These are phyloP conservation scores for Scarus forsteni DNA, from an alignment of 2,797 vertebrate genomes.

Conservation along the genomic window DNA sequence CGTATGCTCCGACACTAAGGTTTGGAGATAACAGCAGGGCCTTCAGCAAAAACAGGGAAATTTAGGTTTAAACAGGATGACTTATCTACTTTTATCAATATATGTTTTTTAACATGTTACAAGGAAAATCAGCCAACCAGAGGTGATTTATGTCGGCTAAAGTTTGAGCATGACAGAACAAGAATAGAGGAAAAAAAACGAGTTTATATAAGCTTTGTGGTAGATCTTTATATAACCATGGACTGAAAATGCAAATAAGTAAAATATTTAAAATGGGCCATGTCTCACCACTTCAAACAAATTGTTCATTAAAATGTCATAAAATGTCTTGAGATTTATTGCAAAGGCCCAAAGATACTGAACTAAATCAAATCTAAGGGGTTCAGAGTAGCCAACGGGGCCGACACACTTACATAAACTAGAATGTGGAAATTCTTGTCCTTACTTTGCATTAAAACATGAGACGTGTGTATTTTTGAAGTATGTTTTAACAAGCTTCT, in stretches of 20 bases:
- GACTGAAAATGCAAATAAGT: slow-evolving; percentile 21
- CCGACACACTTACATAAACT: not conserved
- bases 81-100: not conserved
- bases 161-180: not conserved
- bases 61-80: not conserved
- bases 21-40: not conserved
- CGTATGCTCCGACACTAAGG: not conserved
- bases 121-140: not conserved
- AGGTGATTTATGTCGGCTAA: slow-evolving; percentile 21
- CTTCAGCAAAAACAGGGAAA: not conserved
- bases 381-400: slow-evolving; percentile 2
- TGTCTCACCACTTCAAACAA: not conserved
- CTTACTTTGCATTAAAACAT: not conserved
- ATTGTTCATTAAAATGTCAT: not conserved
- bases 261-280: not conserved
- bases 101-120: not conserved
- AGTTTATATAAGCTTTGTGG: not conserved
- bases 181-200: not conserved
- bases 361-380: not conserved
- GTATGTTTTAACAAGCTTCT: not conserved
- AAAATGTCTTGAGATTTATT: not conserved
- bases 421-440: too few species aligned
- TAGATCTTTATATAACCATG: not conserved
- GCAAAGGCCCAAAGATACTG: slow-evolving; percentile 5
- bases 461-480: not conserved